Evolutionary conservation across 2,888 invertebrate species (phyloP).

Genomic region (Axea sp.): DNA sequence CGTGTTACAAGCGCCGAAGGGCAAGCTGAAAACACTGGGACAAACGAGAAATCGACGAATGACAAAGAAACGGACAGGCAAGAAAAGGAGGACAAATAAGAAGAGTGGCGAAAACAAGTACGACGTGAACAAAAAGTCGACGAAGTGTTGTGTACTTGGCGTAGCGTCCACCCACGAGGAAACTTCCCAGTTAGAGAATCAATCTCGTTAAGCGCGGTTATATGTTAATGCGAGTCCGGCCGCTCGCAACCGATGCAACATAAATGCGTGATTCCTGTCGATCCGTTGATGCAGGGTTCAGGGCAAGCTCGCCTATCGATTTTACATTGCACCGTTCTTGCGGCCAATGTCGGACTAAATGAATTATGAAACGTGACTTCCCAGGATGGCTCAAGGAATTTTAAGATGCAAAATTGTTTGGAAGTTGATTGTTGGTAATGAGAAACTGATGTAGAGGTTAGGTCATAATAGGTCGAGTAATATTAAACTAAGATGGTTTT

Average conservation of each 20-base stretch:
- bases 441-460: background rate
- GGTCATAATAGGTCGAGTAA: no score
- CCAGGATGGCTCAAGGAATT: background rate
- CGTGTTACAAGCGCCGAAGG: conserved; percentile 60
- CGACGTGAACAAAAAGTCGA: conserved; percentile 48
- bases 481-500: no score
- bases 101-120: conserved; percentile 50
- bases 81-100: conserved; percentile 60
- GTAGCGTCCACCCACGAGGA: conserved; percentile 64
- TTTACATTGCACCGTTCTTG: conserved; percentile 27
- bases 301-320: conserved; percentile 26
- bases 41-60: conserved; percentile 64
- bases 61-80: conserved; percentile 52
- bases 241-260: conserved; percentile 66
- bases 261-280: conserved; percentile 64
- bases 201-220: conserved; percentile 72
- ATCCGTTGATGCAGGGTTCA: conserved; percentile 37
- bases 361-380: conserved; percentile 42
- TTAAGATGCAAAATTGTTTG: background rate
- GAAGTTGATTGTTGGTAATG: conserved; percentile 7
- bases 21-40: conserved; percentile 56
- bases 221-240: conserved; percentile 72
- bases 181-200: conserved; percentile 60
- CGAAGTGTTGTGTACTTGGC: conserved; percentile 58
- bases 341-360: conserved; percentile 31